Evolutionary conservation across 2,888 invertebrate species (phyloP).

Genomic region (Spodoptera picta): DNA sequence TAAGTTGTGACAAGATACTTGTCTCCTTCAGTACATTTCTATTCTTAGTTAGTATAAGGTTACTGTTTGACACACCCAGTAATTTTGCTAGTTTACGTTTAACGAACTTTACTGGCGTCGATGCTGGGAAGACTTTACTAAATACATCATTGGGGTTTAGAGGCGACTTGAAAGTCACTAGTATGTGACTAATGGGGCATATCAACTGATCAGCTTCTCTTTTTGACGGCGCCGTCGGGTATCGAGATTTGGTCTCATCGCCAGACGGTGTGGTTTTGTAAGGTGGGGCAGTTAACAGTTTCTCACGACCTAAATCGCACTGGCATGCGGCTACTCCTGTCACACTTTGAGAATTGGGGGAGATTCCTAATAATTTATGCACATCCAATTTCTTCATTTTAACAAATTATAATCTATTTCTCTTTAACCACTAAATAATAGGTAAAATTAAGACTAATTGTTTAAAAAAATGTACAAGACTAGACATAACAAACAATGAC

Average conservation of each 20-base stretch:
- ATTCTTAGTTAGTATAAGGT: constrained; percentile 79
- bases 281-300: constrained; percentile 81
- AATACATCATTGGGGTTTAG: constrained; percentile 76
- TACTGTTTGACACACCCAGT: constrained; percentile 76
- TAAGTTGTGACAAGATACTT: constrained; percentile 75
- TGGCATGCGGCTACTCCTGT: constrained; percentile 76
- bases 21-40: constrained; percentile 82
- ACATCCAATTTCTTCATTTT: constrained; percentile 62
- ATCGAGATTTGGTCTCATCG: constrained; percentile 70
- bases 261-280: constrained; percentile 66
- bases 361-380: constrained; percentile 67
- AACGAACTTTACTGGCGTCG: constrained; percentile 79
- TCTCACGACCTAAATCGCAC: constrained; percentile 83
- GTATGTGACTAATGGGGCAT: constrained; percentile 80
- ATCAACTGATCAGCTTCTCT: constrained; percentile 76
- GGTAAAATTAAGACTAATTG: constrained; percentile 24
- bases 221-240: constrained; percentile 77
- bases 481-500: constrained; percentile 41
- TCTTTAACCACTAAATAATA: constrained; percentile 12
- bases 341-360: constrained; percentile 67
- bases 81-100: constrained; percentile 83
- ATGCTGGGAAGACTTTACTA: constrained; percentile 83
- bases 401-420: constrained; percentile 2
- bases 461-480: constrained; percentile 43
- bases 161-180: constrained; percentile 80